Evolutionary conservation across 2,888 invertebrate genomes (phyloP).

Genomic region (Hedya salicella): DNA sequence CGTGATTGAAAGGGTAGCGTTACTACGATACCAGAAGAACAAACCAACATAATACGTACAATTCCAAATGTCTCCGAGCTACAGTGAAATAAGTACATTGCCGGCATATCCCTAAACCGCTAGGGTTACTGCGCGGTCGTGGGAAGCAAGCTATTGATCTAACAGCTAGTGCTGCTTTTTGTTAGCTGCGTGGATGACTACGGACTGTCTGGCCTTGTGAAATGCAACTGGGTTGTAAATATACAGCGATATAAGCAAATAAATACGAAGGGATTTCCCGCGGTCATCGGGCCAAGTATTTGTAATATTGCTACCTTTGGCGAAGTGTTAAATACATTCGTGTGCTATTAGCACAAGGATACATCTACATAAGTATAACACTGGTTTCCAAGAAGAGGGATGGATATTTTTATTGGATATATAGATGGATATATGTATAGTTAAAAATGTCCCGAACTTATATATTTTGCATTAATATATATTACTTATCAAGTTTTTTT

Average conservation of each 20-base stretch:
- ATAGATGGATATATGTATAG: no score
- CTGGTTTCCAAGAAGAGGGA: no score
- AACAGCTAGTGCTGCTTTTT: slow-evolving; percentile 61
- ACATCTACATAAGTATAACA: no score
- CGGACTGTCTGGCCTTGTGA: slow-evolving; percentile 53
- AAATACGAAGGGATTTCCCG: not conserved
- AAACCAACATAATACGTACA: slow-evolving; percentile 61
- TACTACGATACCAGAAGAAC: slow-evolving; percentile 66
- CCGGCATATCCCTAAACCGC: slow-evolving; percentile 55
- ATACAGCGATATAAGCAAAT: not conserved
- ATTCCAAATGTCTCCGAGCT: slow-evolving; percentile 55
- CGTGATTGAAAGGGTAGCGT: slow-evolving; percentile 66
- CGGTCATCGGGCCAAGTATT: not conserved
- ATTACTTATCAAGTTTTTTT: no score
- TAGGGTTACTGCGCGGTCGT: slow-evolving; percentile 74
- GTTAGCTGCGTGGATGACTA: slow-evolving; percentile 60
- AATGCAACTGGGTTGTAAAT: slow-evolving; percentile 47
- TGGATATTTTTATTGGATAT: no score
- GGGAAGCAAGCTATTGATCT: slow-evolving; percentile 75
- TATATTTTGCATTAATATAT: no score
- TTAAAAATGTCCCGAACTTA: no score
- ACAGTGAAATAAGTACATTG: slow-evolving; percentile 47
- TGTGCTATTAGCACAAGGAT: no score
- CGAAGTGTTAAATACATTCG: no score
- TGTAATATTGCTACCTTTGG: no score